Conservation (phyloP, 2,797 vertebrate genomes). For the Etheostoma nigrum region DNA sequence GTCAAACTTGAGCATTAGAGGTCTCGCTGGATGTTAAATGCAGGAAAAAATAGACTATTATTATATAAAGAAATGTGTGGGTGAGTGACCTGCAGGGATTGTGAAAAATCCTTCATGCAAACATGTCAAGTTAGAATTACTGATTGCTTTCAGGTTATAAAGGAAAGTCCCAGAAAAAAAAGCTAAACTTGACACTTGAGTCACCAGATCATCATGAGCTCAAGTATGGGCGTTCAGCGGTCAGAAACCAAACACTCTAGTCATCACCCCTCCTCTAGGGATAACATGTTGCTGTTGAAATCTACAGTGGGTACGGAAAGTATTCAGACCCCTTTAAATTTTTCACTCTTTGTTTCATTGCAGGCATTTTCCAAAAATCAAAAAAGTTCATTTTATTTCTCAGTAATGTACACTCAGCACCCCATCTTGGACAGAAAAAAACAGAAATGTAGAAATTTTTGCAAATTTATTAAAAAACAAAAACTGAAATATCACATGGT, state of each 20-base stretch:
- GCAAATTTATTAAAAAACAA: too few relatives aligned
- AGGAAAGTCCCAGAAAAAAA: neutral
- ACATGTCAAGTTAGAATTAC: conserved; percentile 16
- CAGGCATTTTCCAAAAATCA: too few relatives aligned
- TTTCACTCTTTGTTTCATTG: too few relatives aligned
- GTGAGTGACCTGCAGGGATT: conserved; percentile 6
- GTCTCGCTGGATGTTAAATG: neutral
- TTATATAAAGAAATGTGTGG: conserved; percentile 6
- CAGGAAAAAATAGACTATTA: neutral
- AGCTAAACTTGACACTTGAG: conserved; percentile 9
- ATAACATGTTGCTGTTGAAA: conserved; percentile 26
- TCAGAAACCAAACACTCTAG: conserved; percentile 22
- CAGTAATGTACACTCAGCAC: too few relatives aligned
- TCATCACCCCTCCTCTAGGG: conserved; percentile 10
- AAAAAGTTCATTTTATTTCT: too few relatives aligned
- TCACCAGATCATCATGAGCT: conserved; percentile 29
- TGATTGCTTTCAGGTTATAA: conserved; percentile 15
- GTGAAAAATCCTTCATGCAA: neutral
- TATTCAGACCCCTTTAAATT: too few relatives aligned
- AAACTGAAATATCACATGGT: too few relatives aligned
- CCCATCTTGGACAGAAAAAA: too few relatives aligned
- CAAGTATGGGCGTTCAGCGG: conserved; percentile 1
- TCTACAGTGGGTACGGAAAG: too few relatives aligned
- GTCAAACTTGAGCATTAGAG: neutral
- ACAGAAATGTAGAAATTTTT: too few relatives aligned